Conservation (phyloP, 2,797 vertebrate genomes). For the Melanotaenia nigrans region DNA sequence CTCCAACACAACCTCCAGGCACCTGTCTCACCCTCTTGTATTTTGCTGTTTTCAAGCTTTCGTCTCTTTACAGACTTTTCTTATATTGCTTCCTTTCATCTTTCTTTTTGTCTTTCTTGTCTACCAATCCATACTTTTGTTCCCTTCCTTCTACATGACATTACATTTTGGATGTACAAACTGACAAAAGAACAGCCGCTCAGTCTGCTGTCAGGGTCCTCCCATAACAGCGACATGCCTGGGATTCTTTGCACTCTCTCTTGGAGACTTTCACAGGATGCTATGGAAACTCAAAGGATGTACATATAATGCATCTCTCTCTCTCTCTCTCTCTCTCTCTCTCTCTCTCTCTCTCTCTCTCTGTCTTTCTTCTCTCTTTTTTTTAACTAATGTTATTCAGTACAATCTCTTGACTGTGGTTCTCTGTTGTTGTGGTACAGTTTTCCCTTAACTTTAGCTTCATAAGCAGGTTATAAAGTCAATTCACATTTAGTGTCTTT, state of each 20-base stretch:
- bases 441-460: slow-evolving; percentile 35
- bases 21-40: slow-evolving; percentile 65
- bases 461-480: slow-evolving; percentile 48
- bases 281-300: slow-evolving; percentile 69
- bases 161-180: slow-evolving; percentile 53
- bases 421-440: slow-evolving; percentile 64
- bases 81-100: slow-evolving; percentile 18
- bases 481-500: slow-evolving; percentile 22
- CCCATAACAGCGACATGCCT: slow-evolving; percentile 65
- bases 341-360: too few species aligned
- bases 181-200: slow-evolving; percentile 67
- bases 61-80: slow-evolving; percentile 28
- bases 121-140: slow-evolving; percentile 35
- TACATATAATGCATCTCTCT: slow-evolving; percentile 61
- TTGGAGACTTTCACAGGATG: slow-evolving; percentile 73
- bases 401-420: slow-evolving; percentile 3
- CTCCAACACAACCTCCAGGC: slow-evolving; percentile 67
- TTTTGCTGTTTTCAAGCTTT: slow-evolving; percentile 35
- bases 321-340: too few species aligned
- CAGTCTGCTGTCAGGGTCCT: slow-evolving; percentile 66
- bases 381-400: too few species aligned
- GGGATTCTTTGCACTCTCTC: slow-evolving; percentile 67
- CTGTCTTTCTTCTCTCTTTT: too few species aligned
- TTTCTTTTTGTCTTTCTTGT: slow-evolving; percentile 29
- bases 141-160: slow-evolving; percentile 30